A percentile compares a stretch with the other conserved stretches of the same genome.
phyloP scores from a whole-genome alignment of 1,140 invertebrate genomes.

The Meloidogyne exigua region DNA sequence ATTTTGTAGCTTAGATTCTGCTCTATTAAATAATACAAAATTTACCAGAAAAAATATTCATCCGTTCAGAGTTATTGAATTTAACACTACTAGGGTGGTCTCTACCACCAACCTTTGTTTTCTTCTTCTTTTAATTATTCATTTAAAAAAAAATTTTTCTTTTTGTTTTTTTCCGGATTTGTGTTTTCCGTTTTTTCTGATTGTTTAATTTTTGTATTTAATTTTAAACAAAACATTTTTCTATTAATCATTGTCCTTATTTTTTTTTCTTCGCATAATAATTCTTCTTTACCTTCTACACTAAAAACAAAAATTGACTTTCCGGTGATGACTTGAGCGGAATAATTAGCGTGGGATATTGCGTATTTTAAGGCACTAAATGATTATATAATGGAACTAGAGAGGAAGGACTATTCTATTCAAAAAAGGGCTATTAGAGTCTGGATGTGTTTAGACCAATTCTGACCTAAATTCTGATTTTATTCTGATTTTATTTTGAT shows the following conservation, averaged over 20 bases:
- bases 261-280: background rate
- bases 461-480: background rate
- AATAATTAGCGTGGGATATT: conserved; percentile 2
- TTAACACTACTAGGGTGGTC: background rate
- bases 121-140: background rate
- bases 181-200: background rate
- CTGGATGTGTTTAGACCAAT: background rate
- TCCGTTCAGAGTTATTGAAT: background rate
- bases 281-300: background rate
- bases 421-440: background rate
- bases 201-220: background rate
- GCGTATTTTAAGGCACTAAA: background rate
- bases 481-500: background rate
- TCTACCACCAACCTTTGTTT: background rate
- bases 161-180: background rate
- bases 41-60: background rate
- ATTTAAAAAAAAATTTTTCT: background rate
- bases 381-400: background rate
- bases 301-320: background rate
- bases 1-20: background rate
- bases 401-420: background rate
- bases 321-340: conserved; percentile 1
- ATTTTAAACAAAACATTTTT: background rate
- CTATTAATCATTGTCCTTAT: background rate
- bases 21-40: background rate